These are phyloP conservation scores for Petrophora chlorosata DNA, from an alignment of 2,888 invertebrate species.

Conservation along the genomic window DNA sequence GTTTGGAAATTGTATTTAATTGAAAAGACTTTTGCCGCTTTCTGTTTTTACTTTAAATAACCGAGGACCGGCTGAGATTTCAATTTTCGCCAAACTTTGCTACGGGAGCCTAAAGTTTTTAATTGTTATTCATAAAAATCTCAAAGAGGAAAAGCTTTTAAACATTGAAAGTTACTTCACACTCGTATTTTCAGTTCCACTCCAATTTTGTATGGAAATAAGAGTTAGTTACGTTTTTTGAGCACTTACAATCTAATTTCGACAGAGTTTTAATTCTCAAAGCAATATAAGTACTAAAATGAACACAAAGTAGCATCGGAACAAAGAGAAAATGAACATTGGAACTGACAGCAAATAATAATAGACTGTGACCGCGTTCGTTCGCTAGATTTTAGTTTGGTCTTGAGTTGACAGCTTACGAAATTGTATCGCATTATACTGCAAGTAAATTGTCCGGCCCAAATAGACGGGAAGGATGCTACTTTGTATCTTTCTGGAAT, in stretches of 20 bases:
- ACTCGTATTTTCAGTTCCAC: conserved; percentile 16
- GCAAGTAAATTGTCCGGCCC: conserved; percentile 47
- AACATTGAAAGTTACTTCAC: conserved; percentile 24
- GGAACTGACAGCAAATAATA: not conserved
- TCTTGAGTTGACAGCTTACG: conserved; percentile 29
- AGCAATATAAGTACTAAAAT: no score
- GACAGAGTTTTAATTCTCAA: no score
- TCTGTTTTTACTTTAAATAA: conserved; percentile 39
- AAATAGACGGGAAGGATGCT: conserved; percentile 1
- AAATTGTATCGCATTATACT: conserved; percentile 36
- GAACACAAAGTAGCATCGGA: no score
- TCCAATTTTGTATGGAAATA: conserved; percentile 7
- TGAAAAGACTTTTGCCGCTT: conserved; percentile 36
- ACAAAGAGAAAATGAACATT: not conserved
- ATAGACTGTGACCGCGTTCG: conserved; percentile 15
- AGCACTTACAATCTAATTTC: no score
- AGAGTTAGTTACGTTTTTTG: no score
- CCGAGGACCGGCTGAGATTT: conserved; percentile 37
- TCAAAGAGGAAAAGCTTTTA: conserved; percentile 31
- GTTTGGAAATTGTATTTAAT: conserved; percentile 38
- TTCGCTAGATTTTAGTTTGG: conserved; percentile 23
- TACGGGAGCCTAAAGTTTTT: conserved; percentile 38
- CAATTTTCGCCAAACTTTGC: conserved; percentile 38
- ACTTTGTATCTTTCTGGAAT: no score
- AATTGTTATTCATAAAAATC: conserved; percentile 40